Evolutionary conservation across 1,140 invertebrate species (phyloP).

Genomic region (Andrena cerasifolii): DNA sequence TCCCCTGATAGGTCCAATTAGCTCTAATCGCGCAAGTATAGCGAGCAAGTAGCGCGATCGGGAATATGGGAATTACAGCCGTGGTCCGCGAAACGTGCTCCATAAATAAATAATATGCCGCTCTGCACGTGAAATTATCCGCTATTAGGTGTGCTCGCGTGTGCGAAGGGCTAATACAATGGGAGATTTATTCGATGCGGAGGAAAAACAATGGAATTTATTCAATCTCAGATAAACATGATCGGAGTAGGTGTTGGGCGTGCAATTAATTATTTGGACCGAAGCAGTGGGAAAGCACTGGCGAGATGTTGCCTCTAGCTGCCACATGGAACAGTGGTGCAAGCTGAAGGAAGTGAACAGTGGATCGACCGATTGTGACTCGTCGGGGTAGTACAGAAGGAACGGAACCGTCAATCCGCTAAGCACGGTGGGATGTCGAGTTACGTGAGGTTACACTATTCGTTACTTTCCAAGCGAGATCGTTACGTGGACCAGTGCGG

Average conservation of each 20-base stretch:
- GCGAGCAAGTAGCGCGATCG: background rate
- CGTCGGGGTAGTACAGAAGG: background rate
- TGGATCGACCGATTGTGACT: background rate
- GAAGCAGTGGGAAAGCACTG: too few species aligned
- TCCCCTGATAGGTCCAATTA: background rate
- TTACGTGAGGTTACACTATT: conserved; percentile 45
- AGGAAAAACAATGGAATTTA: too few species aligned
- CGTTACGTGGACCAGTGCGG: conserved; percentile 41
- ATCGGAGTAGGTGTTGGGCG: too few species aligned
- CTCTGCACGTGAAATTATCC: too few species aligned
- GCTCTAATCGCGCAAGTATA: background rate
- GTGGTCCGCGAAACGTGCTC: background rate
- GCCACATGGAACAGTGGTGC: too few species aligned
- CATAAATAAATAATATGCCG: background rate
- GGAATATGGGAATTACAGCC: background rate
- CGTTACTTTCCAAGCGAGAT: conserved; percentile 47
- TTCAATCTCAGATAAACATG: too few species aligned
- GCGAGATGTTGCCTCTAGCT: too few species aligned
- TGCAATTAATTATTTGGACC: too few species aligned
- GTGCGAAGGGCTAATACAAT: too few species aligned
- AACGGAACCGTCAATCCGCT: background rate
- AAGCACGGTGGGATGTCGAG: background rate
- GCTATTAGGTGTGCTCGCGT: too few species aligned
- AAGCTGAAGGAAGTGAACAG: background rate
- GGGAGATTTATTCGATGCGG: too few species aligned